These are phyloP conservation scores for Cheiracanthium punctorium DNA, from an alignment of 2,888 invertebrate species.

Conservation along the genomic window DNA sequence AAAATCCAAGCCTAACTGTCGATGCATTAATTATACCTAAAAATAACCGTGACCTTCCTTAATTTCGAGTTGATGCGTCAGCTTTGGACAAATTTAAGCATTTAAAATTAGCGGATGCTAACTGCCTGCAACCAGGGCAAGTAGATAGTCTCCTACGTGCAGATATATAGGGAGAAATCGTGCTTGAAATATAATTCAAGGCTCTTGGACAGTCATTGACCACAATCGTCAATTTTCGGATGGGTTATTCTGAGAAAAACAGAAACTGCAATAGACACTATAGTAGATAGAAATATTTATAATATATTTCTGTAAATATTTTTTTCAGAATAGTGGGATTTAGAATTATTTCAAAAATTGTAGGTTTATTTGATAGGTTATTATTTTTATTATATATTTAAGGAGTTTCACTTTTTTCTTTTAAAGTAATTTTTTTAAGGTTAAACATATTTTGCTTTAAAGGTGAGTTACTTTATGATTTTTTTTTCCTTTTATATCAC, in stretches of 20 bases:
- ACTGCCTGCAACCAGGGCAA: not conserved
- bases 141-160: not conserved
- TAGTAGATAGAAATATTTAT: too few species aligned
- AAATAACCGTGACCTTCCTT: not conserved
- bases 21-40: not conserved
- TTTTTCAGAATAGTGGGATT: too few species aligned
- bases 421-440: too few species aligned
- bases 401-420: too few species aligned
- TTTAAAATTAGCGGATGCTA: not conserved
- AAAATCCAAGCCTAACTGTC: not conserved
- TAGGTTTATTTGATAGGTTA: too few species aligned
- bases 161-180: constrained; percentile 14
- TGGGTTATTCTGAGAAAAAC: not conserved
- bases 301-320: too few species aligned
- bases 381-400: too few species aligned
- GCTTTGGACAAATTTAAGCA: not conserved
- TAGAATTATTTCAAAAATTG: too few species aligned
- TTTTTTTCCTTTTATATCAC: too few species aligned
- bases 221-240: constrained; percentile 3
- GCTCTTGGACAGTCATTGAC: constrained; percentile 5
- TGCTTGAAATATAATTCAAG: not conserved
- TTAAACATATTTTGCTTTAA: too few species aligned
- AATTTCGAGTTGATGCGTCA: not conserved
- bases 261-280: not conserved
- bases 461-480: too few species aligned